Conservation (phyloP, 2,888 invertebrate species). For the Diabrotica balteata region DNA sequence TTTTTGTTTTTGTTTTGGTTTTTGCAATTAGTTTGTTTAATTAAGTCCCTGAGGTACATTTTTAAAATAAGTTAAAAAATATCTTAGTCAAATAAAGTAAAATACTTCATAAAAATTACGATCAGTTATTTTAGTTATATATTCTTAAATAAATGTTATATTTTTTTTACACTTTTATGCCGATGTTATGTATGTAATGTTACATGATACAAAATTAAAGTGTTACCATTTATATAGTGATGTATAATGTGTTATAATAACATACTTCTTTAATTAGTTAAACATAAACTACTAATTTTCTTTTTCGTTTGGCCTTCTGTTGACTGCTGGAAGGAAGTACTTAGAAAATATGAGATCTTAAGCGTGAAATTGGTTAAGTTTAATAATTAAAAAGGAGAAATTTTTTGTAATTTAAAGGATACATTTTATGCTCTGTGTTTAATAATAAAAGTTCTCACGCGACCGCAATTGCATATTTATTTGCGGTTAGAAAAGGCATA, state of each 20-base stretch:
- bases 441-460: too few species aligned
- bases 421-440: too few species aligned
- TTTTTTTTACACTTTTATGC: too few species aligned
- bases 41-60: too few species aligned
- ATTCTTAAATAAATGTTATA: not conserved
- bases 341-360: not conserved
- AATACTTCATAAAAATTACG: too few species aligned
- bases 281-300: conserved; percentile 3
- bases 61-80: too few species aligned
- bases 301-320: not conserved
- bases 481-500: too few species aligned
- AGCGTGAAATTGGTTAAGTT: conserved; percentile 7
- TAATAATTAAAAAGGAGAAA: conserved; percentile 1
- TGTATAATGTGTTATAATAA: not conserved
- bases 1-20: too few species aligned
- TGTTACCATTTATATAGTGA: not conserved
- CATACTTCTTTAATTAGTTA: not conserved
- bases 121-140: too few species aligned
- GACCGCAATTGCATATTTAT: too few species aligned
- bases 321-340: conserved; percentile 4
- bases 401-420: not conserved
- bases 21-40: too few species aligned
- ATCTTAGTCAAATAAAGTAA: too few species aligned
- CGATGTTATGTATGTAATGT: not conserved
- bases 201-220: conserved; percentile 2